These are phyloP conservation scores for Crocodylus rhombifer DNA, from an alignment of 2,797 vertebrate genomes.

Conservation along the genomic window DNA sequence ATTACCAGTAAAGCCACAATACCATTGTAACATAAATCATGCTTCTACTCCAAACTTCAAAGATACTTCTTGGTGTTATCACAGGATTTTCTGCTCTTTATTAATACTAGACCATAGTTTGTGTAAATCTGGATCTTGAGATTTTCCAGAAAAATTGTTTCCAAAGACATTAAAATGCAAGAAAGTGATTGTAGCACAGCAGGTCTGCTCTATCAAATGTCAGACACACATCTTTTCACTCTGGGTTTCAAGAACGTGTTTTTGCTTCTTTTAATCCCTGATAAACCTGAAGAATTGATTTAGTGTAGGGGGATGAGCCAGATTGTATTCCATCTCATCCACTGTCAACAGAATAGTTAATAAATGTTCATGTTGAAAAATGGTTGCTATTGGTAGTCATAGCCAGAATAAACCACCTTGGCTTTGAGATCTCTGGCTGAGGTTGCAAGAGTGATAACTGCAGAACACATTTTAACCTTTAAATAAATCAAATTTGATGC, in stretches of 20 bases:
- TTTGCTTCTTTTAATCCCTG: background rate
- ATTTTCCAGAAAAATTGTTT: constrained; percentile 17
- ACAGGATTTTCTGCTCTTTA: background rate
- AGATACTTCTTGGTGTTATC: background rate
- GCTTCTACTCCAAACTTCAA: background rate
- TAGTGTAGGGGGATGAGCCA: background rate
- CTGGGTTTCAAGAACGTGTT: background rate
- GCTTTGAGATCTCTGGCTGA: no score
- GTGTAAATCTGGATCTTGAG: background rate
- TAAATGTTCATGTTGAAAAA: no score
- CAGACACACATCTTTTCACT: constrained; percentile 9
- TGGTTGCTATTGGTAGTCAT: no score
- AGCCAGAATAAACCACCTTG: no score
- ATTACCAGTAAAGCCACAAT: rapidly evolving
- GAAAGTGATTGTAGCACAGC: background rate
- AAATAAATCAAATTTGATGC: background rate
- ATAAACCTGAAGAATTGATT: background rate
- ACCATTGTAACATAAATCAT: background rate
- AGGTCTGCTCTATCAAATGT: background rate
- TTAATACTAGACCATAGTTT: background rate
- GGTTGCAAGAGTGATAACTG: background rate
- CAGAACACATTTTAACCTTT: no score
- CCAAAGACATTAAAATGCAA: background rate
- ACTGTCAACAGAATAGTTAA: no score
- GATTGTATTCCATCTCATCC: background rate